Percentiles rank a stretch among this genome's conserved stretches.
phyloP scores from a whole-genome alignment of 2,888 invertebrate genomes.

The Lymantria dispar region DNA sequence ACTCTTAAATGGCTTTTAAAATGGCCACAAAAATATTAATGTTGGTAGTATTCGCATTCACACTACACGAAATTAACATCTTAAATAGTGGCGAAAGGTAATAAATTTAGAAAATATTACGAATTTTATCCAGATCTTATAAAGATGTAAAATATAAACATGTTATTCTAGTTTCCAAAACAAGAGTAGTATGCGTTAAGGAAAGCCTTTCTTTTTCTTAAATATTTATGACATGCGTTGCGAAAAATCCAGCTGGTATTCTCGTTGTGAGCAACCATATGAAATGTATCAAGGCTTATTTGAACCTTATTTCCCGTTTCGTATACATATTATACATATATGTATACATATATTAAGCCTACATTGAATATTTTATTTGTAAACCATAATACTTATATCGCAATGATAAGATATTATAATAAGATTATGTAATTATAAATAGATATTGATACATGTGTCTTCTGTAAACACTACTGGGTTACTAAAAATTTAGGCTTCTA shows the following conservation, averaged over 20 bases:
- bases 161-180: background rate
- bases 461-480: too few relatives aligned
- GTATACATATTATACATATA: background rate
- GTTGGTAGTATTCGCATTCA: too few relatives aligned
- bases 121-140: background rate
- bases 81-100: too few relatives aligned
- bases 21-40: too few relatives aligned
- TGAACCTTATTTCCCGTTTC: background rate
- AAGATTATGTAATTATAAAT: background rate
- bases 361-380: background rate
- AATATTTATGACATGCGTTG: slow-evolving; percentile 3
- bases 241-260: background rate
- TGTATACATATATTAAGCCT: background rate
- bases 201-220: background rate
- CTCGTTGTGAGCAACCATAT: background rate
- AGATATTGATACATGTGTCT: background rate
- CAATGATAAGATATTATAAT: slow-evolving; percentile 11
- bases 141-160: background rate
- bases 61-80: background rate
- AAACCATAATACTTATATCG: too few relatives aligned
- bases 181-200: background rate
- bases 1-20: too few relatives aligned
- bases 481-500: too few relatives aligned
- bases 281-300: background rate
- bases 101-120: background rate